Conservation (phyloP, 2,888 invertebrate genomes). For the Sarcophaga rosellei region DNA sequence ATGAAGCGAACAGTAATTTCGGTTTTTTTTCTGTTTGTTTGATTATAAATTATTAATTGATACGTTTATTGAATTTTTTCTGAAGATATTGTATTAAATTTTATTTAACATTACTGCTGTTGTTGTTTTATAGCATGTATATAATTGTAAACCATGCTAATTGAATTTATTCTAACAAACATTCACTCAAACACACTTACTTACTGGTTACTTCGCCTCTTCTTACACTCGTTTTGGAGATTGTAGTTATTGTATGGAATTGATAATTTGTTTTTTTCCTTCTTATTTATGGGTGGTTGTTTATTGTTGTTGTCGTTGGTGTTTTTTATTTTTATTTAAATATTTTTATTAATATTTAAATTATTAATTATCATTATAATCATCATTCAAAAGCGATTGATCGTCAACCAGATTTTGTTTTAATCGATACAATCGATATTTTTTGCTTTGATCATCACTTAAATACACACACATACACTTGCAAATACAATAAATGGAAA, state of each 20-base stretch:
- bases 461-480: neutral
- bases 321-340: neutral
- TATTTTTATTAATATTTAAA: slow-evolving; percentile 8
- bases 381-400: slow-evolving; percentile 38
- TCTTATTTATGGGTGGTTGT: neutral
- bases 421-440: slow-evolving; percentile 41
- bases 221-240: no score
- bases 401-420: slow-evolving; percentile 40
- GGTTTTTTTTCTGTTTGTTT: neutral
- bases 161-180: slow-evolving; percentile 35
- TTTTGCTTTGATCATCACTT: slow-evolving; percentile 36
- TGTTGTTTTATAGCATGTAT: slow-evolving; percentile 23
- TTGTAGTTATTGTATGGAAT: neutral
- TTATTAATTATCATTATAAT: slow-evolving; percentile 35
- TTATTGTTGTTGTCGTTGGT: no score
- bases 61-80: slow-evolving; percentile 8
- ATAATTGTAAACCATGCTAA: slow-evolving; percentile 33
- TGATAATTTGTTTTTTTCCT: neutral
- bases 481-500: neutral
- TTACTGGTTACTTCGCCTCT: neutral
- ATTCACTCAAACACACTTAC: neutral
- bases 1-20: neutral
- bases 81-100: slow-evolving; percentile 4
- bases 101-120: neutral
- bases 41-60: slow-evolving; percentile 43